phyloP scores from a whole-genome alignment of 2,888 invertebrate genomes.

The Drosophila differens region DNA sequence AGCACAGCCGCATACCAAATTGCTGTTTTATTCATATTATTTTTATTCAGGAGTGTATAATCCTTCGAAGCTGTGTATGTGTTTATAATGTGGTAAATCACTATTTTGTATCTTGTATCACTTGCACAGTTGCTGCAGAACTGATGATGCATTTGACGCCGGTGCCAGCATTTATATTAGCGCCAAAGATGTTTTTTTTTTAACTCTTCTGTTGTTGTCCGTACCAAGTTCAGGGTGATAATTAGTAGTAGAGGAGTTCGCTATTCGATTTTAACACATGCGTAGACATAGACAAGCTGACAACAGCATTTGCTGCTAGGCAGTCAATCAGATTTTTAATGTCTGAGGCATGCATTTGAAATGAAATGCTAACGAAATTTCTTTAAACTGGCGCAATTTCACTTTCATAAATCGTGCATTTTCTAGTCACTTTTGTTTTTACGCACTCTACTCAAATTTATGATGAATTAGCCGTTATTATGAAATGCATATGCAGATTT shows the following conservation, averaged over 20 bases:
- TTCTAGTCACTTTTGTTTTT: slow-evolving; percentile 58
- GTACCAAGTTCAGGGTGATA: slow-evolving; percentile 73
- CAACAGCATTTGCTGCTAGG: slow-evolving; percentile 16
- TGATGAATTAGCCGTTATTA: slow-evolving; percentile 52
- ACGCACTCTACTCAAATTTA: slow-evolving; percentile 18
- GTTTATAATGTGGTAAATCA: slow-evolving; percentile 19
- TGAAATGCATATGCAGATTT: slow-evolving; percentile 43
- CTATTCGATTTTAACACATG: slow-evolving; percentile 71
- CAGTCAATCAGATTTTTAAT: slow-evolving; percentile 53
- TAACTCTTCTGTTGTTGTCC: slow-evolving; percentile 25
- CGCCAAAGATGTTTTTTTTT: slow-evolving; percentile 1
- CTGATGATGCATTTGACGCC: slow-evolving; percentile 64
- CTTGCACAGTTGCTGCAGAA: slow-evolving; percentile 66
- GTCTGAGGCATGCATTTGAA: slow-evolving; percentile 66
- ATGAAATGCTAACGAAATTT: slow-evolving; percentile 72
- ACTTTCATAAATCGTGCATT: slow-evolving; percentile 74
- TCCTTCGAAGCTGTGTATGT: slow-evolving; percentile 30
- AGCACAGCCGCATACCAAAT: slow-evolving; percentile 72
- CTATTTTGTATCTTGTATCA: slow-evolving; percentile 27
- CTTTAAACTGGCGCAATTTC: slow-evolving; percentile 74
- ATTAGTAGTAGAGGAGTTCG: slow-evolving; percentile 50
- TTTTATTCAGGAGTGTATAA: slow-evolving; percentile 27
- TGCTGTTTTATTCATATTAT: slow-evolving; percentile 75
- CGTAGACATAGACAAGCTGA: slow-evolving; percentile 43
- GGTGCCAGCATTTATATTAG: slow-evolving; percentile 60